Evolutionary conservation across 2,888 invertebrate species (phyloP).

Genomic region (Argyresthia goedartella): DNA sequence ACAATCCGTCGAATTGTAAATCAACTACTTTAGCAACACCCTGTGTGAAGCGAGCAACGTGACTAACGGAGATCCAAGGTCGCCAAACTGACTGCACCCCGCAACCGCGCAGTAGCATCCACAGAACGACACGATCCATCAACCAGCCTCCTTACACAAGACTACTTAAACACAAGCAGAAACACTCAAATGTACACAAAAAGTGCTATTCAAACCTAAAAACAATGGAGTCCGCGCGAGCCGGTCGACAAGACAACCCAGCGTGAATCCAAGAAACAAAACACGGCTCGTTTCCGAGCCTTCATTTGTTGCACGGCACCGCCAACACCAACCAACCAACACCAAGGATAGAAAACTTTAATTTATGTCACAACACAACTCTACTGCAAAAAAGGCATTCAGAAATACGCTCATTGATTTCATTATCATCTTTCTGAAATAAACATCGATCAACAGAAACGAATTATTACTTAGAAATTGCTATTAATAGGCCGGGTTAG

Average conservation of each 20-base stretch:
- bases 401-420: background rate
- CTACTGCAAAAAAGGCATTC: background rate
- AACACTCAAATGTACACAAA: conserved; percentile 2
- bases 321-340: too few relatives aligned
- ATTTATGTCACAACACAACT: conserved; percentile 30
- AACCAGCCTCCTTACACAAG: conserved; percentile 12
- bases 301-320: conserved; percentile 22
- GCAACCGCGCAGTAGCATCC: conserved; percentile 54
- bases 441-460: background rate
- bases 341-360: conserved; percentile 18
- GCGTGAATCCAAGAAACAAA: background rate
- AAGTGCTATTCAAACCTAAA: background rate
- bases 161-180: conserved; percentile 24
- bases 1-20: background rate
- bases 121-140: conserved; percentile 37
- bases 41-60: background rate
- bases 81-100: background rate
- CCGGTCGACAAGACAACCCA: background rate
- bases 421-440: background rate
- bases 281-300: background rate
- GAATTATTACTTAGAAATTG: conserved; percentile 3
- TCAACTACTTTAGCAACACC: background rate
- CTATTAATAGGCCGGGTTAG: background rate
- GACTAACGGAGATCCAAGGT: background rate
- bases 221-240: background rate